A percentile compares a stretch with the other conserved stretches of the same genome.
Conservation (phyloP, 2,888 invertebrate genomes). For the Julus scandinavius region DNA sequence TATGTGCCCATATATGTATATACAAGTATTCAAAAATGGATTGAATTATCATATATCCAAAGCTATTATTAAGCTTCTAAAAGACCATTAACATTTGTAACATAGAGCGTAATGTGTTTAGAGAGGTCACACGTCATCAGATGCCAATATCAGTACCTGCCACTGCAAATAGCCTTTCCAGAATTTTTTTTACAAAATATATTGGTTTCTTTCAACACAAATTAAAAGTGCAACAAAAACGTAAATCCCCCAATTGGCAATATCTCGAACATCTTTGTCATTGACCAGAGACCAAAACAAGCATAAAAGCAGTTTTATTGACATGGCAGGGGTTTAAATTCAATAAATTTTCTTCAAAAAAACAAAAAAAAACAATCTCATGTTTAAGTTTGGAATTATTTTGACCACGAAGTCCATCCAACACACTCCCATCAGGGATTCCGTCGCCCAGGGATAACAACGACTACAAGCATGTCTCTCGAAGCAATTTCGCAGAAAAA, state of each 20-base stretch:
- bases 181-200: too few relatives aligned
- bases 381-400: not conserved
- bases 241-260: not conserved
- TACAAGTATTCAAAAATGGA: too few relatives aligned
- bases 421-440: not conserved
- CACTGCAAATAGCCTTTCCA: too few relatives aligned
- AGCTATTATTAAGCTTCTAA: too few relatives aligned
- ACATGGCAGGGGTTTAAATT: not conserved
- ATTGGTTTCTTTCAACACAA: too few relatives aligned
- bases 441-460: not conserved
- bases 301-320: not conserved
- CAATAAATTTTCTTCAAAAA: not conserved
- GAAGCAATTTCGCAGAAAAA: constrained; percentile 1
- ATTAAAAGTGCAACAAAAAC: not conserved
- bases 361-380: not conserved
- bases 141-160: too few relatives aligned
- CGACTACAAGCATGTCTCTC: not conserved
- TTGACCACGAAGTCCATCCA: not conserved
- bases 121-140: too few relatives aligned
- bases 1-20: too few relatives aligned
- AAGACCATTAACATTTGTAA: too few relatives aligned
- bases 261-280: not conserved
- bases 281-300: not conserved
- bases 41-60: too few relatives aligned
- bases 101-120: too few relatives aligned